Evolutionary conservation across 1,140 invertebrate genomes (phyloP).

Genomic region (Solenopsis fugax): DNA sequence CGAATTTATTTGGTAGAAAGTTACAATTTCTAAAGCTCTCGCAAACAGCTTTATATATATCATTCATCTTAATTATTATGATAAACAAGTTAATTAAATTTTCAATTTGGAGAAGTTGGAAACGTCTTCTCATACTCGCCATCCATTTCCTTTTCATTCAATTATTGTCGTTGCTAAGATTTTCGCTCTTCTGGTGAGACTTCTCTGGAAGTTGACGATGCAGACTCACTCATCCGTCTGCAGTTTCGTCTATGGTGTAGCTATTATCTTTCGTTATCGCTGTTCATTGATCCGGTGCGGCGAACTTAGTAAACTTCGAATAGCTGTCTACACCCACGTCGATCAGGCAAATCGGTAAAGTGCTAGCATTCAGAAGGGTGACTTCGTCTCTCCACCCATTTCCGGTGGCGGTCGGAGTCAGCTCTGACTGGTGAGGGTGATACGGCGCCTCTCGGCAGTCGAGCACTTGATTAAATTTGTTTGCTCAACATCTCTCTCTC

Average conservation of each 20-base stretch:
- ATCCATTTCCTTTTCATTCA: neutral
- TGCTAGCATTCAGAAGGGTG: slow-evolving; percentile 30
- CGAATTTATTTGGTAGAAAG: neutral
- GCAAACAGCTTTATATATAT: neutral
- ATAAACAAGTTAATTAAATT: slow-evolving; percentile 37
- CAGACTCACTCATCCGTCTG: neutral
- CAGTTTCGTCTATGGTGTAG: slow-evolving; percentile 41
- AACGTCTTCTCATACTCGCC: neutral
- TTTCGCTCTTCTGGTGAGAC: neutral
- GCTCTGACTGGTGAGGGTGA: slow-evolving; percentile 20
- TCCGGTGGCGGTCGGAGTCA: slow-evolving; percentile 11
- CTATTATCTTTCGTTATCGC: slow-evolving; percentile 63
- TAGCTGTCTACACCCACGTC: slow-evolving; percentile 45
- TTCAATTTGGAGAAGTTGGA: slow-evolving; percentile 19
- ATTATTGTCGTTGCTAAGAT: slow-evolving; percentile 27
- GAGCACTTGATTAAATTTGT: slow-evolving; percentile 69
- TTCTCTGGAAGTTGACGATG: slow-evolving; percentile 14
- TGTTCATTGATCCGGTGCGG: slow-evolving; percentile 57
- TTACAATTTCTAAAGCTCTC: neutral
- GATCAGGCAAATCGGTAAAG: slow-evolving; percentile 50
- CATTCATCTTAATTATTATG: slow-evolving; percentile 34
- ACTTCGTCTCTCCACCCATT: slow-evolving; percentile 37
- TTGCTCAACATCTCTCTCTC: slow-evolving; percentile 58
- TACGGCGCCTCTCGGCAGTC: slow-evolving; percentile 20
- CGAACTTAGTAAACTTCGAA: slow-evolving; percentile 59